Base-by-base conservation (phyloP, 2,888 invertebrate species). In the Thera obeliscata region DNA sequence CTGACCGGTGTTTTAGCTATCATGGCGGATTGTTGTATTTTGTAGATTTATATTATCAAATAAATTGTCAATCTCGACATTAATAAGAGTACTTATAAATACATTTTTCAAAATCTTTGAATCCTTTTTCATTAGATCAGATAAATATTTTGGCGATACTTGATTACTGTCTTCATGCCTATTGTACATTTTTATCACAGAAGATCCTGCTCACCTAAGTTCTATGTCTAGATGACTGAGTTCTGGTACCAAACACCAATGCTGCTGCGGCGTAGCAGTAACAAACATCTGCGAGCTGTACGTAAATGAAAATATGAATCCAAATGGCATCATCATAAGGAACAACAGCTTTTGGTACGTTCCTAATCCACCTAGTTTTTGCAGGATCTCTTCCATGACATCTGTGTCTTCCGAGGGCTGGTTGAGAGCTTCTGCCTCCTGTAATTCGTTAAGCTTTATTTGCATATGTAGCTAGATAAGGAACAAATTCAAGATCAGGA, bases 211-310 rank as follows among this genome's bases (percentile, higher is more conserved):
- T 49, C 7, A 84, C 85, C 87, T 83, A 6, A 85, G 65, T 36
- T 79, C 78, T 38, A 76, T 49, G 61, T 78, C 76, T 48, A 87
- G 72, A 60, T 81, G 82, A 22, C 77, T 74, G 48, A 87, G 70
- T 59, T 85, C 86, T 0, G 87, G 87, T 22, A 87, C 86, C 11
- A 69, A 69, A 56, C 87, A 87, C 87, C 87, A 87, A 71, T 87
- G 85, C 22, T 80, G 72, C 75, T 85, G 83, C 9, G 87, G 87
- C 3, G 86, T 86, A 36, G 84, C 85, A 0, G 82, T 74, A 5
- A 85, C 75, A 72, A 87, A 87, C 84, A 87, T 86, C 76, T 85
- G 87, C 12, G 79, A 80, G 75, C 81, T 78, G 76, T 85, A 85
- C 3, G 81, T 76, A 71, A 81, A 85, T 11, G 84, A 77, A 77